Percentiles rank a stretch among this genome's conserved stretches.
These are phyloP conservation scores for Calliopsis andreniformis DNA, from an alignment of 1,140 invertebrate species.

Conservation along the genomic window DNA sequence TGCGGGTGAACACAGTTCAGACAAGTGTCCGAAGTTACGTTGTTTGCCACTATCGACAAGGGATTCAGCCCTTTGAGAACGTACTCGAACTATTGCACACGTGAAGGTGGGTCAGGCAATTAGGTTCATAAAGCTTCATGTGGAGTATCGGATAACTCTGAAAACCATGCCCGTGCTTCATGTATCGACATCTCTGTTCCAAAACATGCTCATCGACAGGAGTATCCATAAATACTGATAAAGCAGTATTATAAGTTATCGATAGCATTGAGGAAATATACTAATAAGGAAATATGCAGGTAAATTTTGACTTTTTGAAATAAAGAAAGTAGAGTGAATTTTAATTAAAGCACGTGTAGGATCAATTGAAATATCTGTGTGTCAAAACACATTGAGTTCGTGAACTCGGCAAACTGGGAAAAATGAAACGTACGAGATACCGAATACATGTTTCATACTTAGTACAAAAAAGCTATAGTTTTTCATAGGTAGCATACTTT, in stretches of 20 bases:
- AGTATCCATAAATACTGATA: too few relatives aligned
- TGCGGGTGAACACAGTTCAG: not conserved
- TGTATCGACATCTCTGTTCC: constrained; percentile 31
- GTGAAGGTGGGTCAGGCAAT: constrained; percentile 44
- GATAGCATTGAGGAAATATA: too few relatives aligned
- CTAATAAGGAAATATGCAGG: too few relatives aligned
- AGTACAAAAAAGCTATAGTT: too few relatives aligned
- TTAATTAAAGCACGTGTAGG: too few relatives aligned
- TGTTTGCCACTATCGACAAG: constrained; percentile 43
- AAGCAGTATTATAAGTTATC: too few relatives aligned
- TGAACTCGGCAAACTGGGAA: too few relatives aligned
- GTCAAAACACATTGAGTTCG: too few relatives aligned
- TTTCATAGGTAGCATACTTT: not conserved
- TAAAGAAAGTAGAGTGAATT: too few relatives aligned
- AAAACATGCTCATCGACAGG: not conserved
- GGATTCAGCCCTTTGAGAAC: constrained; percentile 45
- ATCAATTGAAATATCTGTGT: too few relatives aligned
- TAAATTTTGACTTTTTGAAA: not conserved
- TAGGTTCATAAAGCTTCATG: constrained; percentile 42
- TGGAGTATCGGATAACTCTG: constrained; percentile 54
- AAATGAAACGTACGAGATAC: too few relatives aligned
- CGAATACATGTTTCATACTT: too few relatives aligned
- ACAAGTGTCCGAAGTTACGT: constrained; percentile 29
- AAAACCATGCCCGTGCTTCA: constrained; percentile 48
- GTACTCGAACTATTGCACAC: constrained; percentile 38